phyloP scores from a whole-genome alignment of 2,888 invertebrate genomes.

The Drosophila dives region DNA sequence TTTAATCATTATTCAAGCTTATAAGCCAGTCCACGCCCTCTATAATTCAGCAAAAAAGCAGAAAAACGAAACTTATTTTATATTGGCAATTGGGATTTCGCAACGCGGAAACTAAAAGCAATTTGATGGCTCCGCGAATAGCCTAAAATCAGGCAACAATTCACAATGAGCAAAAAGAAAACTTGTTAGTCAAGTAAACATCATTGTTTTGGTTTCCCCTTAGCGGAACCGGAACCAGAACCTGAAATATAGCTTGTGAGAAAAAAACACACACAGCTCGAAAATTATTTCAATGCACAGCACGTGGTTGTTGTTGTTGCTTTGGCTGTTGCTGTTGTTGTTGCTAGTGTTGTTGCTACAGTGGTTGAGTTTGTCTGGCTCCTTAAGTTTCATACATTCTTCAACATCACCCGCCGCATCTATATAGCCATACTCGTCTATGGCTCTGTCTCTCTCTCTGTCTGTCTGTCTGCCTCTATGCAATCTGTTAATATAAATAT shows the following conservation, averaged over 20 bases:
- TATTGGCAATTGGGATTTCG: background rate
- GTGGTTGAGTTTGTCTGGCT: background rate
- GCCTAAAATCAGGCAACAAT: conserved; percentile 22
- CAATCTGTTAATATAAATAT: background rate
- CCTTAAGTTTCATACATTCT: background rate
- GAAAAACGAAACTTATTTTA: background rate
- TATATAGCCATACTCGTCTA: background rate
- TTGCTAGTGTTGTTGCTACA: conserved; percentile 13
- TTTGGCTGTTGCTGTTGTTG: conserved; percentile 2
- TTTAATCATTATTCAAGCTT: conserved; percentile 25
- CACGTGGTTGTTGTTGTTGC: conserved; percentile 34
- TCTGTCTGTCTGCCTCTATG: background rate
- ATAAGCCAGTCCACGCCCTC: background rate
- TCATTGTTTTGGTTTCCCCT: conserved; percentile 22
- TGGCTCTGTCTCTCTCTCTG: background rate
- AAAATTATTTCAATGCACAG: conserved; percentile 62
- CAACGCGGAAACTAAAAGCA: conserved; percentile 1
- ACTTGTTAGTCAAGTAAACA: conserved; percentile 29
- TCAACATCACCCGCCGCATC: background rate
- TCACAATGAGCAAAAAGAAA: conserved; percentile 19
- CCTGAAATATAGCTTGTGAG: background rate
- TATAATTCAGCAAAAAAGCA: background rate
- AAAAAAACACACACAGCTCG: conserved; percentile 29
- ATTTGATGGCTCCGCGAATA: conserved; percentile 21
- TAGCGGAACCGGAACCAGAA: background rate